Evolutionary conservation across 2,888 invertebrate genomes (phyloP), one percentile per base, ranked within the genome.

Genomic region (Myopa testacea): DNA sequence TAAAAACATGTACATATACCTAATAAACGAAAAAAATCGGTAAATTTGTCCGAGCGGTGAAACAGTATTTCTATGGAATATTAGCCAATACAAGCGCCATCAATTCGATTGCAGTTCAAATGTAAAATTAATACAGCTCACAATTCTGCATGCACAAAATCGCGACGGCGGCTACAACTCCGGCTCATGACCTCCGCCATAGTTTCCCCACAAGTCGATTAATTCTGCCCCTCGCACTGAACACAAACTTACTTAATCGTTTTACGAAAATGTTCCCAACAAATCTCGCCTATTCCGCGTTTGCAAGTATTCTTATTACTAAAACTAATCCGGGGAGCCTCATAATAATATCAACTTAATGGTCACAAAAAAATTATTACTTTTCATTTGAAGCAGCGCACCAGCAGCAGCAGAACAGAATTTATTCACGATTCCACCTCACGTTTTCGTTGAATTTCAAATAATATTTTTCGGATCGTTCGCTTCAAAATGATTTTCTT

Each of bases 381-480:
- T 45, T 75, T 74, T 75, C 62, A 73, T 73, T 75, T 38, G 38
- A 62, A 62, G 62, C 19, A 26, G 8, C 19, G 26, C 58, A 58
- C 8, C 38, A 60, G 55, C 45, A 75, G 55, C 45, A 75, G 73
- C 62, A 40, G 55, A 72, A 62, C 40, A 40, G 34, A 62, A 60
- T 60, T 75, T 55, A 19, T 60, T 69, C 65, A 60, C 37, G 40
- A 19, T 75, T 75, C 58, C 69, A 52, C 58, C 55, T 60, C 60
- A 58, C 75, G 68, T 60, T 69, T 75, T 68, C 60, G 38, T 14
- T 38, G 26, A 14, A 26, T 75, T 75, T 68, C 45, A 37, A 60
- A 45, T 26, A 45, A 4, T 45, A 40, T 60, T 69, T 69, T 69
- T 68, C 14, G 52, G 40, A 12, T 58, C 34, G 50, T 68, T 60